Base-by-base conservation (phyloP, 2,888 invertebrate genomes). In the Oscheius sp. region DNA sequence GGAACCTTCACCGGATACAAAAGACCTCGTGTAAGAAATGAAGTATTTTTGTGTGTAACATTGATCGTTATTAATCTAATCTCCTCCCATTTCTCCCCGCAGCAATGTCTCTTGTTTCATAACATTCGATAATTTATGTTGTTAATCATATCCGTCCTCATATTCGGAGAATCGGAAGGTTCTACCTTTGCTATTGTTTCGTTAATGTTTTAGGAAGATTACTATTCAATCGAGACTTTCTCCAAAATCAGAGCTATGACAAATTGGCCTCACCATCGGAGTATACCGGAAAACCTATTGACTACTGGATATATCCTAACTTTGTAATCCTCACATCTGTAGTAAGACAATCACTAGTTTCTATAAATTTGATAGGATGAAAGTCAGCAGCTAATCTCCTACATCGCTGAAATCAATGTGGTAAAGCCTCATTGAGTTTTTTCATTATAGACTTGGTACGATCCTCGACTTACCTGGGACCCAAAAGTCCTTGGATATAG, bases 361-460 rank as follows among this genome's bases (percentile, higher is more conserved):
- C 8, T 8, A 9, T 33, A 12, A 1, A 17, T 14, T 32, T 54
- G 30, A 5, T 36, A 36, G 36, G 14, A 14, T 36, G 36, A 36
- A 36, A 36, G 36, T 14, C 8, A 36, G 14, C 36, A 36, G 14
- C 8, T 14, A 14, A 14, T 36, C 36, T 8, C 36, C 14, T 36
- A 9, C 14, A 36, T 36, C 14, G 36, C 36, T 36, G 36, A 36
- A 36, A 36, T 36, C 36, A 36, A 36, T 36, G 36, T 36, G 36
- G 36, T 36, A 36, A 36, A n/a, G n/a, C n/a, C n/a, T n/a, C n/a
- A 26, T 2, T 2, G 17, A 26, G n/a, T n/a, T n/a, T n/a, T n/a
- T n/a, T n/a, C n/a, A n/a, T n/a, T n/a, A n/a, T 8, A 59, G 59
- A 44, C 59, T 4, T 59, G 59, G 59, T 26, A 59, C 28, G 59